phyloP scores from a whole-genome alignment of 1,140 invertebrate species.

The Campoletis sonorensis region DNA sequence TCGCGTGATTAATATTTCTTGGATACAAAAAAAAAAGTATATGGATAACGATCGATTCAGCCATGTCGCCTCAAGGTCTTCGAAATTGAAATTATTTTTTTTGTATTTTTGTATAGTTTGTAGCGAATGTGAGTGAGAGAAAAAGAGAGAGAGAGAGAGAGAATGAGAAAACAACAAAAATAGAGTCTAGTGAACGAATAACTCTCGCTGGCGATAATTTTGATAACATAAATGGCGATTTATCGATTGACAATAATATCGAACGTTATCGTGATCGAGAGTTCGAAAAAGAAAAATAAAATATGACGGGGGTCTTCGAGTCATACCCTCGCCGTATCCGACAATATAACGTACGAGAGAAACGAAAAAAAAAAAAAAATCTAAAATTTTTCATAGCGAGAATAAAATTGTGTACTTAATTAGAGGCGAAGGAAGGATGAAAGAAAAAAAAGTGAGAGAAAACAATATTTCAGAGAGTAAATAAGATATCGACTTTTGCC shows the following conservation, averaged over 20 bases:
- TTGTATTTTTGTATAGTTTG: constrained; percentile 76
- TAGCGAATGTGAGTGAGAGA: constrained; percentile 57
- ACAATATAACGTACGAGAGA: constrained; percentile 47
- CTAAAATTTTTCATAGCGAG: constrained; percentile 35
- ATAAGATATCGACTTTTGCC: not conserved
- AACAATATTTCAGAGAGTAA: constrained; percentile 40
- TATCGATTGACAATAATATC: not conserved
- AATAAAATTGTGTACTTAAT: constrained; percentile 57
- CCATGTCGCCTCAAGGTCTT: constrained; percentile 3
- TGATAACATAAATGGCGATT: no score
- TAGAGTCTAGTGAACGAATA: no score
- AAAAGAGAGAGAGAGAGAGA: constrained; percentile 36
- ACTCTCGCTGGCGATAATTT: constrained; percentile 10
- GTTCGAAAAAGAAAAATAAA: not conserved
- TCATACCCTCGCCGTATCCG: constrained; percentile 65
- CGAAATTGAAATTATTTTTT: constrained; percentile 68
- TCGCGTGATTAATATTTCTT: no score
- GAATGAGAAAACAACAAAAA: not conserved
- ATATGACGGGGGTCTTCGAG: constrained; percentile 49
- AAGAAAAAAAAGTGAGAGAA: constrained; percentile 48
- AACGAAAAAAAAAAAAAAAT: constrained; percentile 31
- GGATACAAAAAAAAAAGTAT: no score
- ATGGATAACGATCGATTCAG: no score
- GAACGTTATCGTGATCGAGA: not conserved
- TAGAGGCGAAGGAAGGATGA: not conserved